Conservation (phyloP, 2,113 vertebrate species). For the Nestor notabilis region DNA sequence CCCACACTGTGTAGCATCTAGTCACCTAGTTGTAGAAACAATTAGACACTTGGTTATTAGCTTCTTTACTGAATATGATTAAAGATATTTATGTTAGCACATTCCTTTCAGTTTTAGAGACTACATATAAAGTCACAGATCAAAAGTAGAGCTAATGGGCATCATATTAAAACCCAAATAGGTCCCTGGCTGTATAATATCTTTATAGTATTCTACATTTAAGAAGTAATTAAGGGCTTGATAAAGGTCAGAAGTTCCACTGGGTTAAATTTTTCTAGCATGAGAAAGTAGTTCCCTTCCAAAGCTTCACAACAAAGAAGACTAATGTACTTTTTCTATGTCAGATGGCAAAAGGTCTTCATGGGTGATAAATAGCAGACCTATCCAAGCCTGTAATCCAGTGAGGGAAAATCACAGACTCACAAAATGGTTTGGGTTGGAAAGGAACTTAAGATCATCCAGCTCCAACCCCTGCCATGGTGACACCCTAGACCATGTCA, state of each 20-base stretch:
- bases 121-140: not conserved
- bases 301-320: not conserved
- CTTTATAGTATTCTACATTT: not conserved
- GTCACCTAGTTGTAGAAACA: not conserved
- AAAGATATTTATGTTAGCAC: not conserved
- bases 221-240: not conserved
- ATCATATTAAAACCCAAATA: not conserved
- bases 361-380: constrained; percentile 13
- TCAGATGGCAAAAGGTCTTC: not conserved
- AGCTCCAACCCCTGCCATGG: not conserved
- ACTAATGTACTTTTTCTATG: not conserved
- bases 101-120: not conserved
- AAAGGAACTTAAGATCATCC: not conserved
- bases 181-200: not conserved
- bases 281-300: not conserved
- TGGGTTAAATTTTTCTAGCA: not conserved
- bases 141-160: not conserved
- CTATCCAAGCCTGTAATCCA: not conserved
- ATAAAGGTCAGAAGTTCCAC: not conserved
- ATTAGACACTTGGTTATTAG: not conserved
- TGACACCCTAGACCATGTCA: too few relatives aligned
- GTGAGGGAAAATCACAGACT: not conserved
- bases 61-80: not conserved
- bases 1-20: not conserved
- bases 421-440: not conserved